These are phyloP conservation scores for Sander lucioperca DNA, from an alignment of 2,113 vertebrate genomes.

Conservation along the genomic window DNA sequence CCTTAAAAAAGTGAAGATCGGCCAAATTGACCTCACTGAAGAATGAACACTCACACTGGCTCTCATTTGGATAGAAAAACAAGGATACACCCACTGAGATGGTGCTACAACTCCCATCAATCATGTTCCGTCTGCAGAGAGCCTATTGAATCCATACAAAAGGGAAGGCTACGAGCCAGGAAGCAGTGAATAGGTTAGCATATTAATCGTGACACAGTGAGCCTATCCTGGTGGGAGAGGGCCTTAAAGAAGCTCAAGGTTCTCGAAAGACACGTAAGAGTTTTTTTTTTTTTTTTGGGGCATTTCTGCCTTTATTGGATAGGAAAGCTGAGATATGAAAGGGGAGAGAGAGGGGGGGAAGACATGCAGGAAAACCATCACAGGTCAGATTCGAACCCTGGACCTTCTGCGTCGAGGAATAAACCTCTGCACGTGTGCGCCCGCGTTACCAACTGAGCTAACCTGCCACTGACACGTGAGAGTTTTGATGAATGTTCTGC, in stretches of 20 bases:
- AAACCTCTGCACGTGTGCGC: too few species aligned
- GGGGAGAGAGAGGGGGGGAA: too few species aligned
- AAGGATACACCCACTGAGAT: constrained; percentile 8
- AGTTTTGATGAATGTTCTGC: not conserved
- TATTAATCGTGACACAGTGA: not conserved
- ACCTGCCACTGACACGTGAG: not conserved
- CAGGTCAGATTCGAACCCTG: too few species aligned
- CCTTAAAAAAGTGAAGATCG: constrained; percentile 26
- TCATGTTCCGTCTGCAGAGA: not conserved
- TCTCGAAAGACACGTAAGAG: not conserved
- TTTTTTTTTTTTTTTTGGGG: too few species aligned
- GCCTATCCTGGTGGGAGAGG: not conserved
- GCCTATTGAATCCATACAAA: constrained; percentile 9
- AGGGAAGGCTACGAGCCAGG: not conserved
- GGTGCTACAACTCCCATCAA: constrained; percentile 15
- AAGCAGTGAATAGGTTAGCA: not conserved
- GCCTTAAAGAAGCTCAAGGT: not conserved
- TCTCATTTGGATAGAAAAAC: constrained; percentile 10
- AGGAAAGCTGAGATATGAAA: too few species aligned
- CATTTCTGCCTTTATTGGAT: too few species aligned
- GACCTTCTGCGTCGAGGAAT: too few species aligned
- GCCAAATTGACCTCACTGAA: constrained; percentile 28
- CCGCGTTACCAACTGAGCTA: too few species aligned
- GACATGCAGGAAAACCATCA: too few species aligned
- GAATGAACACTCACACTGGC: not conserved